These are phyloP conservation scores for Sorex fumeus DNA, from an alignment of 2,113 vertebrate species.

Conservation along the genomic window DNA sequence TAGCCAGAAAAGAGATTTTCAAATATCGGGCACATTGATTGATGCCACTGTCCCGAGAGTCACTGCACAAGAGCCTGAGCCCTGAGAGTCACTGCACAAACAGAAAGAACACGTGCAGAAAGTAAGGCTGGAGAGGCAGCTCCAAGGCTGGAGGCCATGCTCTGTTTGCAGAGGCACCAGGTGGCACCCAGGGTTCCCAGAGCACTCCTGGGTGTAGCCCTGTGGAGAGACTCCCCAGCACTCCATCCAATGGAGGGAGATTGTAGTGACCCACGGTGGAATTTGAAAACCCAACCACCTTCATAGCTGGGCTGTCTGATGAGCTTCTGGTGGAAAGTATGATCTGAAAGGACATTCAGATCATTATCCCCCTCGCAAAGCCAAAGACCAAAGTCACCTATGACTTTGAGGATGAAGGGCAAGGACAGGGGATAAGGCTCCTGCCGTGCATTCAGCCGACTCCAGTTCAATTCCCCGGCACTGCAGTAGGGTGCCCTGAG, in stretches of 20 bases:
- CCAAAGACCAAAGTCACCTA: background rate
- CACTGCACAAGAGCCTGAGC: accelerated
- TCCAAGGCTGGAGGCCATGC: background rate
- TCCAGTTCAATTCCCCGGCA: no score
- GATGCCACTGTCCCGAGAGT: background rate
- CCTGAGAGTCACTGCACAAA: background rate
- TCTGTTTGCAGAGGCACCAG: no score
- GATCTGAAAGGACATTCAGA: background rate
- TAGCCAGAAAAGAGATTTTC: no score
- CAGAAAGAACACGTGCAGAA: background rate
- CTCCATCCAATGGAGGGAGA: background rate
- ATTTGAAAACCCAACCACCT: background rate
- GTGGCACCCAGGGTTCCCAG: no score
- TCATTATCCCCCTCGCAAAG: constrained; percentile 6
- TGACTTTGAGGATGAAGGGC: background rate
- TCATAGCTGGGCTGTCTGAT: background rate
- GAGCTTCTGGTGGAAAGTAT: background rate
- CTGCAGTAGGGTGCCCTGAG: no score
- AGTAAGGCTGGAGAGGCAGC: background rate
- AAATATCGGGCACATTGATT: background rate
- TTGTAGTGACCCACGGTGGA: background rate
- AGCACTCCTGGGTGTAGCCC: no score
- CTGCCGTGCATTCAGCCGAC: no score
- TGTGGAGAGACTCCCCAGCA: no score
- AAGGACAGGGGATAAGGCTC: no score